Evolutionary conservation across 1,140 invertebrate species (phyloP).

Genomic region (Sinella curviseta): DNA sequence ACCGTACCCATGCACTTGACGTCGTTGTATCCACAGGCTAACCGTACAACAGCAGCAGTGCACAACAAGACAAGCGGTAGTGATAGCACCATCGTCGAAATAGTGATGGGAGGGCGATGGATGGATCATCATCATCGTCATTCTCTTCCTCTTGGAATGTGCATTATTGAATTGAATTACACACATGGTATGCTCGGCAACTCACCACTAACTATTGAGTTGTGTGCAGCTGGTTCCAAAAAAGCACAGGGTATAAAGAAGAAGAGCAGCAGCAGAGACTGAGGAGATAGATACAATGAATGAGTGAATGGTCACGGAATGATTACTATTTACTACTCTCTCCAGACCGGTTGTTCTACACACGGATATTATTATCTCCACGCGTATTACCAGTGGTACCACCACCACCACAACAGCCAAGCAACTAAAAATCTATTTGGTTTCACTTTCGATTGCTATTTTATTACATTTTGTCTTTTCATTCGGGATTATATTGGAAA

Average conservation of each 20-base stretch:
- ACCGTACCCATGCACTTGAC: not conserved
- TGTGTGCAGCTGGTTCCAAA: slow-evolving; percentile 2
- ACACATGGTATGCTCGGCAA: slow-evolving; percentile 6
- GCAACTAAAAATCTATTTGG: slow-evolving; percentile 24
- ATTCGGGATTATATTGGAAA: not conserved
- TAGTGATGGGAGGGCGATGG: too few species aligned
- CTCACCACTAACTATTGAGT: not conserved
- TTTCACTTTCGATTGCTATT: slow-evolving; percentile 22
- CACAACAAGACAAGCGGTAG: not conserved
- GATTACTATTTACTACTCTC: slow-evolving; percentile 2
- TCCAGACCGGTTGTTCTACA: not conserved
- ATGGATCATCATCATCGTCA: not conserved
- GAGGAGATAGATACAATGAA: not conserved
- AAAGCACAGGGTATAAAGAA: not conserved
- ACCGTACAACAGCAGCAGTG: not conserved
- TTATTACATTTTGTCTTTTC: slow-evolving; percentile 10
- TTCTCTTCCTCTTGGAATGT: not conserved
- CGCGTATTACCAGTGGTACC: slow-evolving; percentile 1
- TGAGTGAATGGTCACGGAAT: slow-evolving; percentile 6
- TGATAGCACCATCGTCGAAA: too few species aligned
- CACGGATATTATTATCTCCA: not conserved
- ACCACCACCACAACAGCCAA: not conserved
- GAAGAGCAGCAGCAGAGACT: not conserved
- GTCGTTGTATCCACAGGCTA: not conserved
- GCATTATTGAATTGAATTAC: slow-evolving; percentile 9